Evolutionary conservation across 2,113 vertebrate species (phyloP), one percentile per base, ranked within the genome.

Genomic region (Xenopus tropicalis): DNA sequence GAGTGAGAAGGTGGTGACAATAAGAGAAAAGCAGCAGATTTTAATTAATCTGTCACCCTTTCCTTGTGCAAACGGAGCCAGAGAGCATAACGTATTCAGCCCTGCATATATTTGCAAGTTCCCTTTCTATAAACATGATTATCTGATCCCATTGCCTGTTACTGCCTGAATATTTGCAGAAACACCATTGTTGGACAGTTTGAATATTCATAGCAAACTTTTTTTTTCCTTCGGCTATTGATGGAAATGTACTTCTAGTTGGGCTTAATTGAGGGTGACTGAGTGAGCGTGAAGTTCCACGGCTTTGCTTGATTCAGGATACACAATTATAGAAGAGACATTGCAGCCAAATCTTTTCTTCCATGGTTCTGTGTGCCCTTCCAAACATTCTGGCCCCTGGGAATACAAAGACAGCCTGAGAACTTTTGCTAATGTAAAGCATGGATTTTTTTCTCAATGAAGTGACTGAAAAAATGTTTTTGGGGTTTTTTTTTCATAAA

Each of bases 51-150:
- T 16, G 46, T 56, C 62, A 66, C 77, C 66, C 25, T 52, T 79
- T 74, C 43, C 19, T 76, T 79, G 25, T 76, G 66, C 44, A 63
- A 68, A 74, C 14, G 11, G 42, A 51, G 64, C 48, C 52, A 74
- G 54, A 75, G 17, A 64, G 44, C 37, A 62, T 8, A 21, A 62
- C 25, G 22, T 56, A 69, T 69, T 75, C 44, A 48, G 25, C 19
- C 61, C 9, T 63, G 66, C 66, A 75, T 75, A 69, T 75, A 75
- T 75, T 75, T 75, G 58, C 73, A 69, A 29, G 46, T 75, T 63
- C 42, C 11, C 46, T 75, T 37, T 42, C 64, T 69, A 69, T 59
- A 66, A 69, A 69, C 58, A 69, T 20, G 51, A 51, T 67, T 68
- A 66, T 59, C 71, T 74, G 64, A 74, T 37, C 51, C 57, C 14